Evolutionary conservation across 2,797 vertebrate species (phyloP).

Genomic region (Ispidina picta): DNA sequence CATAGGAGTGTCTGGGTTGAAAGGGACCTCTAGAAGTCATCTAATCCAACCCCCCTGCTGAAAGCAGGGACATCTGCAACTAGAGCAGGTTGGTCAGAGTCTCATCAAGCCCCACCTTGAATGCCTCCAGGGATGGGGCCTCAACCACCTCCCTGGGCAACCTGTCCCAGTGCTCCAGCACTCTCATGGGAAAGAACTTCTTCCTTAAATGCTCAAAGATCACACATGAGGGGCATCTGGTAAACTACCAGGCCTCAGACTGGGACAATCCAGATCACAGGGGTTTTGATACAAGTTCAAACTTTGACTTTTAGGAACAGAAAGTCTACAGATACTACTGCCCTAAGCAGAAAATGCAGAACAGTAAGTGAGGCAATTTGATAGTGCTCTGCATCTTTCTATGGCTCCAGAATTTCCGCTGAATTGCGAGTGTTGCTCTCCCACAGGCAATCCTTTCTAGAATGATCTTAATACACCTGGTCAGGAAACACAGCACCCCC

Average conservation of each 20-base stretch:
- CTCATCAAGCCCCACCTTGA: too few species aligned
- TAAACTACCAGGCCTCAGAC: not conserved
- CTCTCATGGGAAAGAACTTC: too few species aligned
- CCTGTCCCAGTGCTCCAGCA: too few species aligned
- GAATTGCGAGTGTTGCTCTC: not conserved
- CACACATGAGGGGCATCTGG: not conserved
- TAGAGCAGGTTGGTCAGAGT: too few species aligned
- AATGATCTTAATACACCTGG: not conserved
- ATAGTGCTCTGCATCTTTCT: not conserved
- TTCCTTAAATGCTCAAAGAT: not conserved
- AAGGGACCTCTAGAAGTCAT: too few species aligned
- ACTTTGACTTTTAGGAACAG: not conserved
- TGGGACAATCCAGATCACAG: not conserved
- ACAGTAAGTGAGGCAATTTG: fast-evolving
- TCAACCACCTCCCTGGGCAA: too few species aligned
- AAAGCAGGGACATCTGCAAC: too few species aligned
- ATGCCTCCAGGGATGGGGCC: too few species aligned
- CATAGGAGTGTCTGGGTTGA: too few species aligned
- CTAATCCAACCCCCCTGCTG: too few species aligned
- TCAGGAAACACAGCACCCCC: not conserved
- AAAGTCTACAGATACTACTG: not conserved
- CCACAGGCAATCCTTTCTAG: not conserved
- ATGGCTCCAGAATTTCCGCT: not conserved
- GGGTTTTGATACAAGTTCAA: not conserved
- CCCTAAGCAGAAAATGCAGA: not conserved